Base-by-base conservation (phyloP, 2,888 invertebrate species). In the Cremastinae sp. region DNA sequence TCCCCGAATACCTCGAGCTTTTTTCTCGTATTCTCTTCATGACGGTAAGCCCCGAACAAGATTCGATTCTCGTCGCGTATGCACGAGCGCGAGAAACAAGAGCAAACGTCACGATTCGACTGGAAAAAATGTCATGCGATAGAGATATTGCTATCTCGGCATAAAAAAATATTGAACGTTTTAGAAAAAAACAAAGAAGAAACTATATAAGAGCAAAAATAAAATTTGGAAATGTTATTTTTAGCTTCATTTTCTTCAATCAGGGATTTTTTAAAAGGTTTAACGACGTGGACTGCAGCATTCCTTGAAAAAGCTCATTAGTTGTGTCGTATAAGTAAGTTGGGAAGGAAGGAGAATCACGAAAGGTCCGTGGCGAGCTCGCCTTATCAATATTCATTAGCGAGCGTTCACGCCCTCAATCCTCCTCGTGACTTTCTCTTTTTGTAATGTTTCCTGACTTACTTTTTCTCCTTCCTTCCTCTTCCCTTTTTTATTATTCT, bases 311-410 rank as follows among this genome's bases (percentile, higher is more conserved):
- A 65, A 54, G 36, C 53, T 53, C 61, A 61, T 62, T 45, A 71
- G 43, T 51, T 53, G 73, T 75, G 74, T 80, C 80, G 79, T 79
- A 71, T 59, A 77, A 51, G 79, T 45, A 28, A 70, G 49, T 49
- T 69, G 64, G 69, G 76, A 80, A 83, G 78, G 22, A 53, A 79
- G 79, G 76, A 66, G 78, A 81, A 76, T 81, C 74, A 72, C 49
- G 58, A 18, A 56, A 53, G 58, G 58, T 14, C 10, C 28, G 34
- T 12, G 45, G 79, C 79, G 28, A 28, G 73, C 75, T 71, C 64
- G 54, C 16, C 74, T 84, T 83, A 85, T 86, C 83, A 86, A 85
- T 86, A 86, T 86, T 84, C 85, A 86, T 86, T 85, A 85, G 83
- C 74, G 79, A 76, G 78, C 59, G 58, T 74, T 62, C 54, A 61